Evolutionary conservation across 2,113 vertebrate genomes (phyloP).

Genomic region (Lagenorhynchus albirostris): DNA sequence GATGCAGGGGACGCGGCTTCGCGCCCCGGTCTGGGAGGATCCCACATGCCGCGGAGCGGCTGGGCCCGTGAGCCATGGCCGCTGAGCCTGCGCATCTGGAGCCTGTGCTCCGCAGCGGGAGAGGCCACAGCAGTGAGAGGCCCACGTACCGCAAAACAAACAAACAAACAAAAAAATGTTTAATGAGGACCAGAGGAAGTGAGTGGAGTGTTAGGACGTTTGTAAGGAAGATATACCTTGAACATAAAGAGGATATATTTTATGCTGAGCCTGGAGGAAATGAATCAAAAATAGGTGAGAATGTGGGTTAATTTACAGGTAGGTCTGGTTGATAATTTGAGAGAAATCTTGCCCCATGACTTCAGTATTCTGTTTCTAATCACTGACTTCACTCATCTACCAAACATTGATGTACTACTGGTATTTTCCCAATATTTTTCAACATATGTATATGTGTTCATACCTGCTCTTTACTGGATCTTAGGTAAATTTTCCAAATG

Average conservation of each 20-base stretch:
- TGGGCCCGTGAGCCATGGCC: too few species aligned
- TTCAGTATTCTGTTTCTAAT: background rate
- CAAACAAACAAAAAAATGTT: background rate
- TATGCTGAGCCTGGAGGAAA: background rate
- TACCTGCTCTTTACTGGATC: background rate
- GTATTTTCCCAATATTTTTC: background rate
- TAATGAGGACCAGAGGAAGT: background rate
- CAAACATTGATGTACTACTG: background rate
- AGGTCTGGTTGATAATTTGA: background rate
- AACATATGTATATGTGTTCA: background rate
- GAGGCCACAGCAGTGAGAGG: too few species aligned
- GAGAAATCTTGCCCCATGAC: background rate
- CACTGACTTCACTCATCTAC: background rate
- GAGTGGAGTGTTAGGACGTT: background rate
- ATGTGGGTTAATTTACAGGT: background rate
- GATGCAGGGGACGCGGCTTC: too few species aligned
- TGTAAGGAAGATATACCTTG: background rate
- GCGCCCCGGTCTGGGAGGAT: rapidly evolving
- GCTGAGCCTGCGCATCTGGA: too few species aligned
- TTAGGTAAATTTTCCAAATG: background rate
- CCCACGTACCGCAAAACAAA: too few species aligned
- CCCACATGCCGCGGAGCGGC: too few species aligned
- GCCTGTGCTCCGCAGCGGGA: too few species aligned
- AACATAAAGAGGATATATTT: background rate
- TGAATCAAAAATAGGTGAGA: background rate